Base-by-base conservation (phyloP, 2,888 invertebrate species). In the Cataglyphis cursor region DNA sequence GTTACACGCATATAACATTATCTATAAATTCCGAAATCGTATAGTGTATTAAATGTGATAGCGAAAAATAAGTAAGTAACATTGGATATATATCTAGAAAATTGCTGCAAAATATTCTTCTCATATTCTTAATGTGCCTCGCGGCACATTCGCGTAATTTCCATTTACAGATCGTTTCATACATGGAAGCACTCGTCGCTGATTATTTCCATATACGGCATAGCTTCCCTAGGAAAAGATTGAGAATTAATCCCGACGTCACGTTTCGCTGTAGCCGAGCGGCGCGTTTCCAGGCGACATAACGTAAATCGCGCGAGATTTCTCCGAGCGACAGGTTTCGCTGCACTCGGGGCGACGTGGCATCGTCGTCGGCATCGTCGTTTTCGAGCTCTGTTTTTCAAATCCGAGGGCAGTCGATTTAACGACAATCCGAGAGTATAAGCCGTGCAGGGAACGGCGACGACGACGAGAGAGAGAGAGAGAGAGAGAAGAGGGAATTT, bases 251-350 rank as follows among this genome's bases (percentile, higher is more conserved):
- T 80, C 44, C 66, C 72, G 72, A 80, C 59, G 44, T 80, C 78
- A 80, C 78, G 72, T 80, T 48, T 35, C 66, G 48, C n/a, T 48
- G 18, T 35, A 44, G 44, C 35, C 66, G 54, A 54, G 38, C 70
- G 70, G 21, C 18, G 44, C 44, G 70, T 72, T 57, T 41, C 41
- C 24, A 72, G 54, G 59, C 35, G 70, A 80, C 78, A 35, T 78
- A 78, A 78, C 59, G 78, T 80, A 80, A 80, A 80, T 80, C 78
- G 78, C 78, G 59, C 44, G 70, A 70, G 72, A 80, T 80, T 70
- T 72, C 72, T 80, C 78, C 70, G 35, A 18, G 70, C 76, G 54
- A 76, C 54, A 21, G 59, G 59, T 70, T 80, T 72, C 44, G 68
- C 48, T 57, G 15, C 38, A 41, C 57, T 78, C 44, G 31, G 21